A percentile compares a stretch with the other conserved stretches of the same genome.
Conservation (phyloP, 92 coral and sea anemone species). For the Umimayanthus kanabou region DNA sequence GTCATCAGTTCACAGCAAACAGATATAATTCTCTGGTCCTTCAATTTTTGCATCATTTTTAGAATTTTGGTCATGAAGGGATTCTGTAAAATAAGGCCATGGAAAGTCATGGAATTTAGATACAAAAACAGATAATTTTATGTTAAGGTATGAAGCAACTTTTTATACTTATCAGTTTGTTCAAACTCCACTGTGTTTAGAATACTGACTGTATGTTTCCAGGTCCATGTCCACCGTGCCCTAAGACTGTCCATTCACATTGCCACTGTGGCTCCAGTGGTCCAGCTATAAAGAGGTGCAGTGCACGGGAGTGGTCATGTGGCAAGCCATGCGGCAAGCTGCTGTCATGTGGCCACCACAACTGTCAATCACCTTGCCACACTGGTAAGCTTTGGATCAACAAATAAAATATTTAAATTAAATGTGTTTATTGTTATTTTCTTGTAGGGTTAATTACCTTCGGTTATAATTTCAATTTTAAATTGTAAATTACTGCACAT, state of each 20-base stretch:
- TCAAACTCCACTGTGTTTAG: too few relatives aligned
- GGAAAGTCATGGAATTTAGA: background rate
- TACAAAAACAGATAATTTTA: background rate
- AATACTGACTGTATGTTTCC: background rate
- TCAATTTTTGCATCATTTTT: too few relatives aligned
- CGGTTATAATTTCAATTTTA: too few relatives aligned
- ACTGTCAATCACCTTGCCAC: conserved; percentile 82
- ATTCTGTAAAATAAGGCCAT: too few relatives aligned
- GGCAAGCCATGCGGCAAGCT: conserved; percentile 86
- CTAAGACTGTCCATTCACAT: conserved; percentile 78
- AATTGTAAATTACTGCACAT: too few relatives aligned
- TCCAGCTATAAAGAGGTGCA: conserved; percentile 82
- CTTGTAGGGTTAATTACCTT: too few relatives aligned
- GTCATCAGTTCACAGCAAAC: too few relatives aligned
- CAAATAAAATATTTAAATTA: too few relatives aligned
- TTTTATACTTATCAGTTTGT: background rate
- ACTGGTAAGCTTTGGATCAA: conserved; percentile 53
- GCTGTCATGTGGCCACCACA: conserved; percentile 88
- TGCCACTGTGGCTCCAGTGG: conserved; percentile 91
- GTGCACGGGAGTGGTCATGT: conserved; percentile 97
- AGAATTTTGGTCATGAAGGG: too few relatives aligned
- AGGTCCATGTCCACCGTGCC: conserved; percentile 99
- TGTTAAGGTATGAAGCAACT: background rate
- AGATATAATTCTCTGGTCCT: too few relatives aligned
- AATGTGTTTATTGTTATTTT: too few relatives aligned